Evolutionary conservation across 2,113 vertebrate genomes (phyloP), one percentile per base, ranked within the genome.

Genomic region (Mus pahari): DNA sequence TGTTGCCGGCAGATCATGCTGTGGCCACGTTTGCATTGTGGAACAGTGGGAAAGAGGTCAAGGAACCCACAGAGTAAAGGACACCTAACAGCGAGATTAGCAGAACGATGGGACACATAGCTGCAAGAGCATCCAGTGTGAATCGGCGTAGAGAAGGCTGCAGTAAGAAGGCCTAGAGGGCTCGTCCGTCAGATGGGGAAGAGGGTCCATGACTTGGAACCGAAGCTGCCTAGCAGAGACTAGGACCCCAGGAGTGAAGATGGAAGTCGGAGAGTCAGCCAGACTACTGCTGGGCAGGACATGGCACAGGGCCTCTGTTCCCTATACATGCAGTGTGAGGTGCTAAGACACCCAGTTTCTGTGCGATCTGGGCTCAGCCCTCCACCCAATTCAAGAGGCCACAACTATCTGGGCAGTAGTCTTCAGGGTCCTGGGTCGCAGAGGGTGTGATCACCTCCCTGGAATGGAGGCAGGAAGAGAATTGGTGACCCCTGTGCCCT

Each of bases 151-250:
- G 17, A 36, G 7, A 24, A 22, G 66, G 28, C 6, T n/a, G n/a
- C n/a, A 7, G 62, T 45, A 12, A 3, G 36, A 71, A 78, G 28
- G 16, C 24, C 28, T 2, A 50, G 0, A 16, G 20, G 9, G 48
- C 36, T 17, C 58, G n/a, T 0, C 0, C 1, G 3, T 13, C 9
- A 45, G 24, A n/a, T 1, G 1, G 33, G 36, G 55, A 3, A 17
- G 36, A 8, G 3, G 2, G 36, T 26, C 4, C 45, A 3, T 19
- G 42, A 39, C 14, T 0, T 36, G 11, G 31, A 33, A 5, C 19
- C 14, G 42, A 0, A 3, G n/a, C 16, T 22, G 0, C 26, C 2
- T 8, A 16, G 2, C 4, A 20, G 73, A 48, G 12, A 55, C 16
- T 1, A 7, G 31, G 33, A n/a, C 42, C 26, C 5, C 33, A 39